Percentiles rank a stretch among this genome's conserved stretches.
Evolutionary conservation across 2,113 vertebrate species (phyloP).

Genomic region (Pteropus alecto): DNA sequence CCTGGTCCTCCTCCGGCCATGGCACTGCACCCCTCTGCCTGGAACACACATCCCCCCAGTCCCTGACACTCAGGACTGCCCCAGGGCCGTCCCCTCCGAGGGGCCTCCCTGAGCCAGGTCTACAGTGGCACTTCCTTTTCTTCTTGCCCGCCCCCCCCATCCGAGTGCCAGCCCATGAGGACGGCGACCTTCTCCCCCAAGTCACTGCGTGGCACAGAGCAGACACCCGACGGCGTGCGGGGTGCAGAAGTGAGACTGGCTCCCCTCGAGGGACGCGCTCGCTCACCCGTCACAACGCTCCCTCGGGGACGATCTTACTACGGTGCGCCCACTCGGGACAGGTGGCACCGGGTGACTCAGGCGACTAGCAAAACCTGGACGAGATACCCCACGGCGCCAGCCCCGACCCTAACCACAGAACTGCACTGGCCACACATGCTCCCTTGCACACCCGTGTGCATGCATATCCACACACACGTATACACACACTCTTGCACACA

Average conservation of each 20-base stretch:
- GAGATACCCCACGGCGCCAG: background rate
- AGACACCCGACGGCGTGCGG: accelerated
- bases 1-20: background rate
- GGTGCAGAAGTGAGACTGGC: too few species aligned
- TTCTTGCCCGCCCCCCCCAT: background rate
- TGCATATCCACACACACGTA: too few species aligned
- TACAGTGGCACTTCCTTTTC: background rate
- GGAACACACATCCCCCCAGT: background rate
- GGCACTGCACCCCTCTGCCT: too few species aligned
- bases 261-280: background rate
- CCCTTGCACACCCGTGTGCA: background rate
- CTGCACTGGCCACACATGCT: accelerated
- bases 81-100: background rate
- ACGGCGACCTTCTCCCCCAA: too few species aligned
- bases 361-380: background rate
- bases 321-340: background rate
- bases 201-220: accelerated
- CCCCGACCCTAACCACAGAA: background rate
- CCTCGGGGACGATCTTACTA: too few species aligned
- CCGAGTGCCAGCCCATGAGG: background rate
- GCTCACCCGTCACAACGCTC: accelerated
- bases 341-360: accelerated
- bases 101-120: background rate
- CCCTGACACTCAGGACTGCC: background rate
- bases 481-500: too few species aligned